These are phyloP conservation scores for Phyllotis vaccarum DNA, from an alignment of 2,797 vertebrate species.

Conservation along the genomic window DNA sequence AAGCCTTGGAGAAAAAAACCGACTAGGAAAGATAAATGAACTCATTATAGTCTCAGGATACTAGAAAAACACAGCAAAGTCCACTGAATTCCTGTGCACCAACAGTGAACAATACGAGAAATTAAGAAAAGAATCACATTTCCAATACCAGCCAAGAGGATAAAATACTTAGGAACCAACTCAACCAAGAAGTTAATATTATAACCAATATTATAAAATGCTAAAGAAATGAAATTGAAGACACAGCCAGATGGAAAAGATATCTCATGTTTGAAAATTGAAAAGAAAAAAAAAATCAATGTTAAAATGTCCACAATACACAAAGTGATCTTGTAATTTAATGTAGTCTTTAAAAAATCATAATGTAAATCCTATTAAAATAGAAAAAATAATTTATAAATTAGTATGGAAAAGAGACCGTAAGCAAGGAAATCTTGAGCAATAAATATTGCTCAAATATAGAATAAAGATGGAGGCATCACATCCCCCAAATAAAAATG, in stretches of 20 bases:
- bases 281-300: not conserved
- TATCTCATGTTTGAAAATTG: not conserved
- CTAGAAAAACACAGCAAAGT: not conserved
- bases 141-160: not conserved
- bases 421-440: not conserved
- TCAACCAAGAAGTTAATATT: not conserved
- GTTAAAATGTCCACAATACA: not conserved
- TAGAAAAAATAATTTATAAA: not conserved
- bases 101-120: not conserved
- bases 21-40: not conserved
- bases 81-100: not conserved
- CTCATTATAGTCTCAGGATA: not conserved
- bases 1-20: not conserved
- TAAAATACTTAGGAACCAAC: not conserved
- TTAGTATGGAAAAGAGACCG: not conserved
- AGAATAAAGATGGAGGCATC: not conserved
- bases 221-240: not conserved
- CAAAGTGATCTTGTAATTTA: not conserved
- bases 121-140: not conserved
- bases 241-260: not conserved
- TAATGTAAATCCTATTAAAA: not conserved
- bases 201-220: not conserved
- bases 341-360: not conserved
- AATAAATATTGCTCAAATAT: not conserved
- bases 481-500: not conserved